These are phyloP conservation scores for Argynnis bischoffii DNA, from an alignment of 2,888 invertebrate genomes.

Conservation along the genomic window DNA sequence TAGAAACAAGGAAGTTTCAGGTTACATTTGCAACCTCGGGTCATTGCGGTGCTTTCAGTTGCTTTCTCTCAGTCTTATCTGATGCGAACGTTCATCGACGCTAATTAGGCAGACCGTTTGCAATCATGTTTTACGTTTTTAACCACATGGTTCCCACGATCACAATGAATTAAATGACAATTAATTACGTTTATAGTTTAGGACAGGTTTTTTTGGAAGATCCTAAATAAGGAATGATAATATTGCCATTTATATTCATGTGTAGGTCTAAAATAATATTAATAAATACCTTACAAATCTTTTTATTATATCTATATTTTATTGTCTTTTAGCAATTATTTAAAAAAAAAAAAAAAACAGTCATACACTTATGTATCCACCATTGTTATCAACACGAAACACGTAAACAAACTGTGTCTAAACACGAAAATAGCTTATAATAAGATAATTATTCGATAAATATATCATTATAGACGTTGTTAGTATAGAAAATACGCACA, in stretches of 20 bases:
- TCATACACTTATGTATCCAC: too few species aligned
- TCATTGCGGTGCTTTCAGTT: conserved; percentile 41
- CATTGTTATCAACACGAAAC: too few species aligned
- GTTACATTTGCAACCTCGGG: conserved; percentile 36
- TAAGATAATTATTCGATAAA: too few species aligned
- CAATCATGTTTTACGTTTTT: conserved; percentile 23
- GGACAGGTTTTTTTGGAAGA: conserved; percentile 5
- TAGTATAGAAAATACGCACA: too few species aligned
- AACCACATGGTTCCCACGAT: conserved; percentile 23
- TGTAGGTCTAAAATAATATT: neutral
- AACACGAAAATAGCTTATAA: too few species aligned
- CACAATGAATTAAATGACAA: conserved; percentile 10
- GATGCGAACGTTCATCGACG: conserved; percentile 42
- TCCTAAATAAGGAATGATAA: neutral
- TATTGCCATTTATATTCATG: neutral
- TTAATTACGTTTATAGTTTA: conserved; percentile 10
- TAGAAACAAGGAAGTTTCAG: conserved; percentile 39
- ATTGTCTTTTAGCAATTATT: too few species aligned
- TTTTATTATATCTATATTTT: too few species aligned
- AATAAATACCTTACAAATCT: too few species aligned
- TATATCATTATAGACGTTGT: too few species aligned
- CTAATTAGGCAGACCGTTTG: conserved; percentile 35
- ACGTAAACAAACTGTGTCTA: too few species aligned
- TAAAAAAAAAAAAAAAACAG: too few species aligned
- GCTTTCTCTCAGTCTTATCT: conserved; percentile 44